Evolutionary conservation across 2,113 vertebrate species (phyloP).

Genomic region (Cyprinus carpio): DNA sequence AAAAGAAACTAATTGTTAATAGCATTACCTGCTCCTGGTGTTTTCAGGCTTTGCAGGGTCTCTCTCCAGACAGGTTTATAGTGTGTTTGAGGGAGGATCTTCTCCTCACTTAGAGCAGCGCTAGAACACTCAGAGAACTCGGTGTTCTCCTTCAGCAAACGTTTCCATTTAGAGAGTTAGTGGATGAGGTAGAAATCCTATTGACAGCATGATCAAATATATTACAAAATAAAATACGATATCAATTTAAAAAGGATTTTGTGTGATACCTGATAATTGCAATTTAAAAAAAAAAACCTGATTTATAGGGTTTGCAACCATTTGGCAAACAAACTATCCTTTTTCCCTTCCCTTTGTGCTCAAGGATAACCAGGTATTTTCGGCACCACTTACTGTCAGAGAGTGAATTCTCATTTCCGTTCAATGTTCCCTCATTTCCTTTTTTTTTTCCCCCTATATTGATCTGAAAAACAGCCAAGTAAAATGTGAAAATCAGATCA

Average conservation of each 20-base stretch:
- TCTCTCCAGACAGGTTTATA: constrained; percentile 68
- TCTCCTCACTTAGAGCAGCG: constrained; percentile 71
- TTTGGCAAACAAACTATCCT: no score
- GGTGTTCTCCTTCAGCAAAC: constrained; percentile 76
- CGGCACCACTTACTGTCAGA: not conserved
- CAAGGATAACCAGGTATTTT: not conserved
- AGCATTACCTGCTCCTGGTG: constrained; percentile 53
- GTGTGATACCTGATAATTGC: not conserved
- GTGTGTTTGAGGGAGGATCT: constrained; percentile 69
- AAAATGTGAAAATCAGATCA: no score
- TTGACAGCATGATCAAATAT: not conserved
- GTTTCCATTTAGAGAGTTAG: constrained; percentile 67
- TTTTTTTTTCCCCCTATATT: no score
- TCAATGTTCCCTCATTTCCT: no score
- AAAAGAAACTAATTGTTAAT: no score
- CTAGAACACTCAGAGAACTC: constrained; percentile 70
- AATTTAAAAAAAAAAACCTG: no score
- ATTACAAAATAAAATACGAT: not conserved
- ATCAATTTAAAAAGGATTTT: not conserved
- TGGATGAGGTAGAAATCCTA: constrained; percentile 19
- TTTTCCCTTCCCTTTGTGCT: no score
- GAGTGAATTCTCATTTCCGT: not conserved
- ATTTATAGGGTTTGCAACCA: no score
- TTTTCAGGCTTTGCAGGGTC: constrained; percentile 62
- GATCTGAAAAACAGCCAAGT: no score